A percentile compares a stretch with the other conserved stretches of the same genome.
These are phyloP conservation scores for Sycophila texana DNA, from an alignment of 2,888 invertebrate genomes.

Conservation along the genomic window DNA sequence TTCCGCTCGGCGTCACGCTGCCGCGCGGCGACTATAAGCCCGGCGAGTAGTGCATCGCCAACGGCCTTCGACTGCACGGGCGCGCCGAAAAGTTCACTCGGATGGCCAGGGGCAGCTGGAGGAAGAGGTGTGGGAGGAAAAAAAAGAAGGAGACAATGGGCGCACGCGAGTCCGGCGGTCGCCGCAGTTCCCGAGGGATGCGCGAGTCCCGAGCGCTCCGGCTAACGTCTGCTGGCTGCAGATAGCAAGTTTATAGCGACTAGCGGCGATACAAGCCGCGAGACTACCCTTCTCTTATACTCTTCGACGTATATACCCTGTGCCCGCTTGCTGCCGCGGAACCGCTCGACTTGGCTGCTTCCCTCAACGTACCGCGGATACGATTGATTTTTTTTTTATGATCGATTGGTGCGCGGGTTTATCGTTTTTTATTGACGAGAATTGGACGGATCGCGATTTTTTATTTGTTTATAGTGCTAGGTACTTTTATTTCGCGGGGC, in stretches of 20 bases:
- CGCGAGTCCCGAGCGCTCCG: not conserved
- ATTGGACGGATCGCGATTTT: too few relatives aligned
- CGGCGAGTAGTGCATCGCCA: conserved; percentile 1
- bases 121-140: not conserved
- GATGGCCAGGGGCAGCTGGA: not conserved
- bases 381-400: not conserved
- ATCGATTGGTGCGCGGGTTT: not conserved
- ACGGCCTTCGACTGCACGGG: conserved; percentile 19
- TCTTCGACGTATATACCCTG: not conserved
- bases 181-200: not conserved
- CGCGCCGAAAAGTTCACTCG: conserved; percentile 29
- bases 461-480: too few relatives aligned
- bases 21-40: not conserved
- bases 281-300: not conserved
- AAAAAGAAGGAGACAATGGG: not conserved
- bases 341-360: not conserved
- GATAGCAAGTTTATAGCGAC: conserved; percentile 24
- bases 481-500: too few relatives aligned
- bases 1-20: conserved; percentile 34
- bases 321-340: not conserved
- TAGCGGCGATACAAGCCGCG: not conserved
- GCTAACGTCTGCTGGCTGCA: not conserved
- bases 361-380: not conserved
- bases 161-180: not conserved
- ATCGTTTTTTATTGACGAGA: too few relatives aligned